A percentile compares a stretch with the other conserved stretches of the same genome.
Conservation (phyloP, 2,113 vertebrate genomes). For the Paracyprichromis sp. region DNA sequence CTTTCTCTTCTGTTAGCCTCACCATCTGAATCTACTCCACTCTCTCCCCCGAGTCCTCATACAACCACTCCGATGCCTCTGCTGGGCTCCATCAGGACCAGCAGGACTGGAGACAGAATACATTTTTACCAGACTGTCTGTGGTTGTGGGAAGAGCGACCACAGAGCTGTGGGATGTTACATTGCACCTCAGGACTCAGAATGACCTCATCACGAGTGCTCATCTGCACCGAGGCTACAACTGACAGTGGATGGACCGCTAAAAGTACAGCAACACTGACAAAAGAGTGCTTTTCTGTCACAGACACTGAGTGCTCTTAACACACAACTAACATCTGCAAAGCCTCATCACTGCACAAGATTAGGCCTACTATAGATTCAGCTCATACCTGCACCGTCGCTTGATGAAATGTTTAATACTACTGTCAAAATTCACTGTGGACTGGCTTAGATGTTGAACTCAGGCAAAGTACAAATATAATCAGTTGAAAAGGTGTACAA, state of each 20-base stretch:
- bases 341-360: not conserved
- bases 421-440: not conserved
- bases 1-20: conserved; percentile 3
- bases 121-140: conserved; percentile 37
- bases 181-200: conserved; percentile 30
- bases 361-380: not conserved
- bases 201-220: conserved; percentile 39
- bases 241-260: not conserved
- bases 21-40: conserved; percentile 44
- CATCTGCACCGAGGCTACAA: conserved; percentile 7
- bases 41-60: conserved; percentile 28
- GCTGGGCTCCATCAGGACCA: conserved; percentile 33
- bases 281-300: conserved; percentile 3
- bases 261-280: not conserved
- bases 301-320: not conserved
- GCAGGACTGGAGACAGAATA: conserved; percentile 30
- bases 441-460: not conserved
- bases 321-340: conserved; percentile 6
- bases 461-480: not conserved
- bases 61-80: conserved; percentile 37
- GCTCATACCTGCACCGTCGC: not conserved
- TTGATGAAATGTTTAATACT: not conserved
- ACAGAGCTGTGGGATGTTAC: conserved; percentile 37
- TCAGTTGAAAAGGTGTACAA: not conserved
- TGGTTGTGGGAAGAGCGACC: conserved; percentile 31